phyloP scores from a whole-genome alignment of 2,797 vertebrate species.

The Chromis chromis region DNA sequence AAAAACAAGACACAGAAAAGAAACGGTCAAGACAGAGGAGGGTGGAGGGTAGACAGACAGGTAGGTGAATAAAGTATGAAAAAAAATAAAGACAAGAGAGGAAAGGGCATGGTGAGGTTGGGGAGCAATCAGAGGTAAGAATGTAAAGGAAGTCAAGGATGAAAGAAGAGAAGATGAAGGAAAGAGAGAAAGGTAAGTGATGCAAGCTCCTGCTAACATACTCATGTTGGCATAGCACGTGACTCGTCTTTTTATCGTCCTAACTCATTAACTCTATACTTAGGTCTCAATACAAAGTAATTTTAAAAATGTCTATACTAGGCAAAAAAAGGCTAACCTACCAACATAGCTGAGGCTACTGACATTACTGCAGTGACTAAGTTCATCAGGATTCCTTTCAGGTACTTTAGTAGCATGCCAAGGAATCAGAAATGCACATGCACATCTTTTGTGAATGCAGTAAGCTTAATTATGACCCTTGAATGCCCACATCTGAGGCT shows the following conservation, averaged over 20 bases:
- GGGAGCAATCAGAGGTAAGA: slow-evolving; percentile 1
- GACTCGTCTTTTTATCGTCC: neutral
- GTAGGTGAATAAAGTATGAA: slow-evolving; percentile 21
- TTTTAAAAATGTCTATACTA: neutral
- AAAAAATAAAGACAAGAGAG: neutral
- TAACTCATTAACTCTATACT: neutral
- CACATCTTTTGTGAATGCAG: neutral
- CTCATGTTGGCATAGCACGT: neutral
- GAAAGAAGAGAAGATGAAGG: slow-evolving; percentile 18
- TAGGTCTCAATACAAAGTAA: neutral
- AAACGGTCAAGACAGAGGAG: slow-evolving; percentile 13
- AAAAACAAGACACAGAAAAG: neutral
- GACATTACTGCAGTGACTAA: slow-evolving; percentile 13
- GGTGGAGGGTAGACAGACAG: neutral
- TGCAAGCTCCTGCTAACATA: neutral
- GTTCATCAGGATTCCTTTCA: slow-evolving; percentile 32
- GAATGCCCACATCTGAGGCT: neutral
- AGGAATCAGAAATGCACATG: neutral
- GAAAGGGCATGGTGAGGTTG: neutral
- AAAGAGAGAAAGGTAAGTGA: neutral
- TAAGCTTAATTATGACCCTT: too few species aligned
- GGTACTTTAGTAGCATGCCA: slow-evolving; percentile 6
- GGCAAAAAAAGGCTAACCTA: neutral
- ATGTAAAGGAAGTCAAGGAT: slow-evolving; percentile 13
- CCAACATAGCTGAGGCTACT: slow-evolving; percentile 5